Conservation (phyloP, 2,797 vertebrate genomes). For the Hybognathus amarus region DNA sequence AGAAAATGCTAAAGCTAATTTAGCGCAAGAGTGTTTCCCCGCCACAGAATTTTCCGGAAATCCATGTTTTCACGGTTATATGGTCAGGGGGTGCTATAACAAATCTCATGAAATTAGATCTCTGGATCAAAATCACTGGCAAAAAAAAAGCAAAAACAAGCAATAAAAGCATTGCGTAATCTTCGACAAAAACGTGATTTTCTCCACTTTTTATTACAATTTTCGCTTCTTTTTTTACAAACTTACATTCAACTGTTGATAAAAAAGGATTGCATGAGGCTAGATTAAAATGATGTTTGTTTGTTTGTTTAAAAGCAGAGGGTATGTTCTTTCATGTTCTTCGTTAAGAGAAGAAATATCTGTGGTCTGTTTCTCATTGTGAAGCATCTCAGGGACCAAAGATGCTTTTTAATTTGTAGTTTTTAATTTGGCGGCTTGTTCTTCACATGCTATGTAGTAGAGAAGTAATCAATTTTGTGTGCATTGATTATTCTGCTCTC, state of each 20-base stretch:
- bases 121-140: background rate
- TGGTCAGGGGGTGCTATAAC: background rate
- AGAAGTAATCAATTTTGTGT: too few species aligned
- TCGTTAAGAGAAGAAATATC: background rate
- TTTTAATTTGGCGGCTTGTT: too few species aligned
- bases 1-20: background rate
- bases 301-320: too few species aligned
- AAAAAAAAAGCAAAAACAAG: background rate
- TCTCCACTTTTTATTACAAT: background rate
- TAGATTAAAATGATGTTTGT: too few species aligned
- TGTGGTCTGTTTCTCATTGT: constrained; percentile 7
- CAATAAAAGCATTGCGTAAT: background rate
- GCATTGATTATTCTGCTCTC: background rate
- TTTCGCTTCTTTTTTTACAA: too few species aligned
- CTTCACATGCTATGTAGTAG: too few species aligned
- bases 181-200: background rate
- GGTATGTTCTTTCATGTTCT: too few species aligned
- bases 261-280: too few species aligned
- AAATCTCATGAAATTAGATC: background rate
- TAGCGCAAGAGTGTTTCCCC: background rate
- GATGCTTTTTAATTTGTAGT: too few species aligned
- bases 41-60: background rate
- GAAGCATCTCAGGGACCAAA: background rate
- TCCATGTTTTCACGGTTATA: background rate
- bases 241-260: too few species aligned